phyloP scores from a whole-genome alignment of 2,888 invertebrate species.

The Griposia aprilina region DNA sequence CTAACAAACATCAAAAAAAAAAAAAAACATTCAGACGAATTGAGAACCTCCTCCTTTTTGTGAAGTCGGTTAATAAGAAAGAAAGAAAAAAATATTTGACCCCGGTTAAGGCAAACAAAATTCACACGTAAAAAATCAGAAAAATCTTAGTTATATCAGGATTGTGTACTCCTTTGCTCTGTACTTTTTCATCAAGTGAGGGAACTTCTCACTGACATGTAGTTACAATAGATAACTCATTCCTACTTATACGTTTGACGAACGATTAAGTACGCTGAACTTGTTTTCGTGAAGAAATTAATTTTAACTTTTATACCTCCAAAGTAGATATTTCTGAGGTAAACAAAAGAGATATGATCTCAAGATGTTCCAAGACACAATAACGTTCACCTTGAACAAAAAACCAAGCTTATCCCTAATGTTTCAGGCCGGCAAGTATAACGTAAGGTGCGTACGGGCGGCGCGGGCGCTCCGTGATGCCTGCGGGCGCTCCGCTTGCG shows the following conservation, averaged over 20 bases:
- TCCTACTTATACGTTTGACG: too few relatives aligned
- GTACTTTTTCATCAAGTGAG: background rate
- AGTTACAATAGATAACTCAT: background rate
- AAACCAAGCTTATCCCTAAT: slow-evolving; percentile 20
- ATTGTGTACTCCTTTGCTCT: background rate
- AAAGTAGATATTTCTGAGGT: background rate
- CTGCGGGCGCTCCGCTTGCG: slow-evolving; percentile 81
- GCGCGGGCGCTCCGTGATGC: slow-evolving; percentile 84
- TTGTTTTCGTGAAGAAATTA: background rate
- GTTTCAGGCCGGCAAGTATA: slow-evolving; percentile 46
- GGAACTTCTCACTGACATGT: background rate
- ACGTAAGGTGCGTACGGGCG: slow-evolving; percentile 57
- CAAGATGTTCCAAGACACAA: slow-evolving; percentile 9
- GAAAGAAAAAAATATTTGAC: too few relatives aligned
- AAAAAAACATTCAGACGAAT: too few relatives aligned
- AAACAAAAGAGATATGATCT: slow-evolving; percentile 17
- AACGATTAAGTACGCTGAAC: background rate
- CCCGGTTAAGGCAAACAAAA: too few relatives aligned
- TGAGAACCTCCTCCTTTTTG: too few relatives aligned
- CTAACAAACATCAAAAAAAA: too few relatives aligned
- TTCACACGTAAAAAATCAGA: too few relatives aligned
- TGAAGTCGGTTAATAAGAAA: too few relatives aligned
- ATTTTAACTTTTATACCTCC: background rate
- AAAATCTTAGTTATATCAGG: too few relatives aligned
- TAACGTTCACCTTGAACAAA: slow-evolving; percentile 35